Evolutionary conservation across 1,140 invertebrate genomes (phyloP), one percentile per base, ranked within the genome.

Genomic region (Polyergus mexicanus): DNA sequence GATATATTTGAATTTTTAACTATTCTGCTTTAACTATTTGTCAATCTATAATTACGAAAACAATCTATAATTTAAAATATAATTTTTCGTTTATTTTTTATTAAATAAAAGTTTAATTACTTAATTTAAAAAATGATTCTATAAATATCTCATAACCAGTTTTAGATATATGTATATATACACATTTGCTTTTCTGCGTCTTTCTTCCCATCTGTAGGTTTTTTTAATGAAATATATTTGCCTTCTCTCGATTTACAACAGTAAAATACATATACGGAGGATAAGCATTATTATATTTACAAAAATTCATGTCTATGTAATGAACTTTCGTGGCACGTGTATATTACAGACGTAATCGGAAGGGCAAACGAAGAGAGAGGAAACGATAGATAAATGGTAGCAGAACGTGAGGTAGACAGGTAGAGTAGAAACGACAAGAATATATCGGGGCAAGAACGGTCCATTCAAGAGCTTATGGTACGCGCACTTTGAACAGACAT

Each of bases 381-480:
- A 41, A 68, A 35, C 2, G 60, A 47, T 28, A 25, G 41, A 38
- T 51, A 66, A 19, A 35, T 41, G 54, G 25, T 41, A 68, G 19
- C n/a, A 32, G n/a, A 54, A 44, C 7, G 44, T 66, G 76, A 60
- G 16, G 60, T 62, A 77, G 25, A 38, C 16, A 41, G 51, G n/a
- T n/a, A n/a, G 60, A 54, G 75, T 63, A 41, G 75, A 78, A 80
- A 68, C 62, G 28, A 68, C 62, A 19, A 38, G 62, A 16, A 32
- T 35, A 22, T 56, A 68, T 56, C 44, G 19, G 25, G 44, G 28
- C 22, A 78, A 68, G 76, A 56, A 80, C 41, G 44, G 62, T 80
- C 35, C 76, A 80, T 66, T 80, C 76, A 68, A 51, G 76, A 66
- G 5, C 19, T 54, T n/a, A 28, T 35, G 62, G 28, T 80, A 54